Conservation (phyloP, 2,797 vertebrate genomes). For the Periparus ater region DNA sequence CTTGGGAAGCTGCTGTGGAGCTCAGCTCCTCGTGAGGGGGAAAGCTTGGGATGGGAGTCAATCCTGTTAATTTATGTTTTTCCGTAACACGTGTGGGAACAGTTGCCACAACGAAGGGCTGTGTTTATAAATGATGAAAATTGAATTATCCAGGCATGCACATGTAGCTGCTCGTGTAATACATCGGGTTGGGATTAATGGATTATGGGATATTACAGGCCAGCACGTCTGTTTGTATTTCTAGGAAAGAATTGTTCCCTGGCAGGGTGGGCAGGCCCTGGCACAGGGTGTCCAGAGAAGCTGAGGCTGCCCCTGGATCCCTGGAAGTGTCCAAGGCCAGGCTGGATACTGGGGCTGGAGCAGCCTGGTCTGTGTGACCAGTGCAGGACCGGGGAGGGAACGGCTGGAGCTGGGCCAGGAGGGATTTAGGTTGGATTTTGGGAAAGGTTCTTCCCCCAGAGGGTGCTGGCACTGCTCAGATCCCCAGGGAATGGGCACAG, state of each 20-base stretch:
- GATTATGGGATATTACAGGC: background rate
- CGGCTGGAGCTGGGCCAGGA: rapidly evolving
- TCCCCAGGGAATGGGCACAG: background rate
- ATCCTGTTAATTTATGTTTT: background rate
- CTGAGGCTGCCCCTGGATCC: background rate
- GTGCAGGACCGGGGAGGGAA: background rate
- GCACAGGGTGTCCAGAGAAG: background rate
- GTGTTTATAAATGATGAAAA: constrained; percentile 9
- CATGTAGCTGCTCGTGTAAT: background rate
- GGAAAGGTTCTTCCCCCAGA: background rate
- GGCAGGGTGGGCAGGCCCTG: background rate
- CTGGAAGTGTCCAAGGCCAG: background rate
- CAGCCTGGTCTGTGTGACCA: background rate
- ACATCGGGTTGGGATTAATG: background rate
- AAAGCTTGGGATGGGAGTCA: background rate
- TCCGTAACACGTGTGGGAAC: background rate
- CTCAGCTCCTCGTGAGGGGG: background rate
- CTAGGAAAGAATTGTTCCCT: background rate
- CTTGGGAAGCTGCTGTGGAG: background rate
- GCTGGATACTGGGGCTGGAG: background rate
- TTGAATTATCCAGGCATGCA: background rate
- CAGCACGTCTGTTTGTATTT: background rate
- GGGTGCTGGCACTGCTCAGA: background rate
- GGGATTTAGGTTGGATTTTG: rapidly evolving
- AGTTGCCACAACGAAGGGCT: background rate